phyloP scores from a whole-genome alignment of 2,113 vertebrate genomes.

The Strix aluco region DNA sequence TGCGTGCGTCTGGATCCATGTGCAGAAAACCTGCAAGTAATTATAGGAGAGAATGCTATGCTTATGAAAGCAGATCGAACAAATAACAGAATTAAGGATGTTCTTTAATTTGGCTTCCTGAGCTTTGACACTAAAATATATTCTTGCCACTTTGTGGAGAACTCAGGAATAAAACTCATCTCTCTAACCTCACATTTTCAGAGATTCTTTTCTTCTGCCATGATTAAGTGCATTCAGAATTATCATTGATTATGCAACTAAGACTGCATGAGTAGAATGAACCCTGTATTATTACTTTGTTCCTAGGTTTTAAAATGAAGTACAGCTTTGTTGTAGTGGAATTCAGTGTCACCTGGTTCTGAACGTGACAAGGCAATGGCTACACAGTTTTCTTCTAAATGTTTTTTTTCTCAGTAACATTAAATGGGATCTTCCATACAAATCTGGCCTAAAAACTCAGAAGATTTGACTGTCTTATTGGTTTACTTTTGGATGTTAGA shows the following conservation, averaged over 20 bases:
- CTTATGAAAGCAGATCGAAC: background rate
- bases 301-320: background rate
- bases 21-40: background rate
- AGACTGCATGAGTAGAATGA: background rate
- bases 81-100: background rate
- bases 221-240: background rate
- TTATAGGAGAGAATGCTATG: rapidly evolving
- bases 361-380: background rate
- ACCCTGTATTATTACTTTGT: background rate
- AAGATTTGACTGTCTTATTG: background rate
- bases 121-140: background rate
- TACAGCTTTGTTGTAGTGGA: background rate
- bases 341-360: background rate
- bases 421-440: background rate
- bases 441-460: background rate
- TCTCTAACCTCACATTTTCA: background rate
- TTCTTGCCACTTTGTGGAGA: background rate
- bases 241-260: background rate
- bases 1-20: background rate
- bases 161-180: background rate
- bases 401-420: background rate
- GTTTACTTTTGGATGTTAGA: background rate
- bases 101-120: background rate
- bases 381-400: background rate
- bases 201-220: background rate